A percentile compares a stretch with the other conserved stretches of the same genome.
Evolutionary conservation across 2,113 vertebrate species (phyloP).

Genomic region (Cricetomys ansorgei): DNA sequence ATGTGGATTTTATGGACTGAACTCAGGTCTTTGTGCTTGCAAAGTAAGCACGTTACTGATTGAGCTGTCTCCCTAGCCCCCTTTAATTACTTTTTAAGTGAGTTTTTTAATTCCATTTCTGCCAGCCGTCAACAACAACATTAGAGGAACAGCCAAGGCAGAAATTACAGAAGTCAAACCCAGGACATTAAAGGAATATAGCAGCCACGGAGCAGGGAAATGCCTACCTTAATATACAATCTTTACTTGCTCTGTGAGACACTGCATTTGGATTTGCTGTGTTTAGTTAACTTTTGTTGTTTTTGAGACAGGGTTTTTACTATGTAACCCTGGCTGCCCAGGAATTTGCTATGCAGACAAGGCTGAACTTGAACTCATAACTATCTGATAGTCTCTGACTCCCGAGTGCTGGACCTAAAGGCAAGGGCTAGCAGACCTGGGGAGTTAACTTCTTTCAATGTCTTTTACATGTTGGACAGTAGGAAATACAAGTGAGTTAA

Average conservation of each 20-base stretch:
- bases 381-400: background rate
- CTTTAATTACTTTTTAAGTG: slow-evolving; percentile 27
- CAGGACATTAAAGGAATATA: background rate
- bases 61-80: too few species aligned
- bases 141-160: background rate
- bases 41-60: background rate
- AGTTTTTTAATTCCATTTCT: slow-evolving; percentile 27
- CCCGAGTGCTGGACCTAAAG: background rate
- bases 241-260: slow-evolving; percentile 33
- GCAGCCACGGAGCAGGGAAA: background rate
- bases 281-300: slow-evolving; percentile 81
- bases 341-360: background rate
- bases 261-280: slow-evolving; percentile 67
- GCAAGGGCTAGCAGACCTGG: background rate
- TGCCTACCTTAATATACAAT: background rate
- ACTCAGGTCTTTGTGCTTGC: background rate
- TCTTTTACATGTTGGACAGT: slow-evolving; percentile 63
- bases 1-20: background rate
- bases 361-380: background rate
- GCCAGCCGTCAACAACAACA: slow-evolving; percentile 45
- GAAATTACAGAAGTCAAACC: background rate
- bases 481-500: slow-evolving; percentile 76
- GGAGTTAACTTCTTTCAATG: slow-evolving; percentile 80
- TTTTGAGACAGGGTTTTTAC: background rate
- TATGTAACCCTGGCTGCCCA: background rate